Evolutionary conservation across 2,113 vertebrate genomes (phyloP).

Genomic region (Dipodomys merriami): DNA sequence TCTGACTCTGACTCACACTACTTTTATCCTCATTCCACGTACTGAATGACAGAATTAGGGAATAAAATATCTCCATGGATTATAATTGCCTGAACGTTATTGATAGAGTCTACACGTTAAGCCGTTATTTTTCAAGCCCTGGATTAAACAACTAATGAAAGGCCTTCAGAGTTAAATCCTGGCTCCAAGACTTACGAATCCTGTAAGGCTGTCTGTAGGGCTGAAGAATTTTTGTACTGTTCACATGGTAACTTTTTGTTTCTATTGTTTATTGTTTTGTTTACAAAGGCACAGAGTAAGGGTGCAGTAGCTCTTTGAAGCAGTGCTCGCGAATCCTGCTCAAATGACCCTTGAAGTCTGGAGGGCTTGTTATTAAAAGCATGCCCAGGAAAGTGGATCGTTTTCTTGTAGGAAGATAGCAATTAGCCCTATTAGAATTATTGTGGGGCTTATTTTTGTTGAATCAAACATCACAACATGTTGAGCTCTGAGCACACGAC

Average conservation of each 20-base stretch:
- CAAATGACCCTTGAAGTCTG: constrained; percentile 67
- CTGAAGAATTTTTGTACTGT: constrained; percentile 77
- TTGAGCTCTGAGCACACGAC: constrained; percentile 82
- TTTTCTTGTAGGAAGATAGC: constrained; percentile 80
- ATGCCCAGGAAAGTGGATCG: constrained; percentile 59
- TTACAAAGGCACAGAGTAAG: constrained; percentile 64
- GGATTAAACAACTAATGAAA: constrained; percentile 86
- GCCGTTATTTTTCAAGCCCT: constrained; percentile 78
- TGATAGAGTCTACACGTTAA: constrained; percentile 82
- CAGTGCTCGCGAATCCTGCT: constrained; percentile 52
- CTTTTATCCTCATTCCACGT: not conserved
- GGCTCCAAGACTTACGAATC: constrained; percentile 82
- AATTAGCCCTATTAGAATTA: constrained; percentile 85
- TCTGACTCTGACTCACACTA: not conserved
- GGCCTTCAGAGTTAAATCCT: constrained; percentile 81
- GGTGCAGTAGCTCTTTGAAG: constrained; percentile 72
- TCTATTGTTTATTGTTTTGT: not conserved
- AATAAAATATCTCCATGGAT: constrained; percentile 65
- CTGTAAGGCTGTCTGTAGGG: constrained; percentile 73
- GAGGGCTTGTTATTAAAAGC: constrained; percentile 67
- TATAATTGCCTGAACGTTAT: constrained; percentile 77
- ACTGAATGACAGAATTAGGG: constrained; percentile 38
- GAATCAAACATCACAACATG: constrained; percentile 84
- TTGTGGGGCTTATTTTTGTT: constrained; percentile 83
- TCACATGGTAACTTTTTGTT: constrained; percentile 78